Evolutionary conservation across 2,113 vertebrate species (phyloP).

Genomic region (Ochotona curzoniae): DNA sequence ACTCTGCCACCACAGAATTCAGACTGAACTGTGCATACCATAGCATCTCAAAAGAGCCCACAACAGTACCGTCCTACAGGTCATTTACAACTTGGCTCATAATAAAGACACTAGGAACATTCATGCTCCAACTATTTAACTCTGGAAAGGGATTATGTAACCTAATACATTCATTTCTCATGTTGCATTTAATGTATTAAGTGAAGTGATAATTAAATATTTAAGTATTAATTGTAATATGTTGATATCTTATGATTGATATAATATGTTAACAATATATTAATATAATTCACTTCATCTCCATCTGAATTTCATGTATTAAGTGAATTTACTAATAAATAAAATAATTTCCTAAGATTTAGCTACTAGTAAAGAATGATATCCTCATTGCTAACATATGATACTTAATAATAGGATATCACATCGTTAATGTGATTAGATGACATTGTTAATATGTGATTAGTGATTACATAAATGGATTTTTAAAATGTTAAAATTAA

Average conservation of each 20-base stretch:
- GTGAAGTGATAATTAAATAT: too few species aligned
- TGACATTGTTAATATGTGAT: too few species aligned
- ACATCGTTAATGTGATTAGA: too few species aligned
- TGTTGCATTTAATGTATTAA: neutral
- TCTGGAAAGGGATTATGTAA: neutral
- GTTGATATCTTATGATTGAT: too few species aligned
- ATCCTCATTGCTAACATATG: neutral
- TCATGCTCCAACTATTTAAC: neutral
- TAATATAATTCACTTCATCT: too few species aligned
- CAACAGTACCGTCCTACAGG: neutral
- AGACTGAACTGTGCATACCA: neutral
- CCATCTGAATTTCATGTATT: too few species aligned
- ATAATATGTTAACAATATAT: too few species aligned
- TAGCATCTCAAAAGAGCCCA: neutral
- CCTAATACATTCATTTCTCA: conserved; percentile 14
- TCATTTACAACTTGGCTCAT: neutral
- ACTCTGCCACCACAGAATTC: neutral
- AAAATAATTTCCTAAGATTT: neutral
- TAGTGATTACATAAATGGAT: neutral
- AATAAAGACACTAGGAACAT: neutral
- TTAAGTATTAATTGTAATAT: too few species aligned
- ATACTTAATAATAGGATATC: conserved; percentile 31
- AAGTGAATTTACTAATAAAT: conserved; percentile 3
- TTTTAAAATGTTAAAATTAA: conserved; percentile 37
- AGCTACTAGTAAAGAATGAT: conserved; percentile 41